These are phyloP conservation scores for Thaleichthys pacificus DNA, from an alignment of 2,797 vertebrate species.

Conservation along the genomic window DNA sequence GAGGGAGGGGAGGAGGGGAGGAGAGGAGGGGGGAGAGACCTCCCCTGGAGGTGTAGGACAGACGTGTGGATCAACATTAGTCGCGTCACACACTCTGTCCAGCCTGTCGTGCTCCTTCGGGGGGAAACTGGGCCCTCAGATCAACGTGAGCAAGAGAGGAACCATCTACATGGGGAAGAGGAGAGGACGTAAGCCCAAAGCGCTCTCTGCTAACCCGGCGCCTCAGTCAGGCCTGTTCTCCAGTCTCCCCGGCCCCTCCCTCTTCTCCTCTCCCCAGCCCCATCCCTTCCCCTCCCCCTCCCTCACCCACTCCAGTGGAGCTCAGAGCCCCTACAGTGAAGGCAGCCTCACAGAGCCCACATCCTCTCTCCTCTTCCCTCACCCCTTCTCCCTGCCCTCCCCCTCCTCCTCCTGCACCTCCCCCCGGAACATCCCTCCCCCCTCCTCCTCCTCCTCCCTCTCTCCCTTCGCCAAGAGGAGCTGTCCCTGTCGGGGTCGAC, in stretches of 20 bases:
- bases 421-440: conserved; percentile 59
- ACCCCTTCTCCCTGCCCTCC: conserved; percentile 71
- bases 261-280: conserved; percentile 67
- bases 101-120: conserved; percentile 93
- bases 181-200: conserved; percentile 94
- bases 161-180: conserved; percentile 99
- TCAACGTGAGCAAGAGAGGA: conserved; percentile 98
- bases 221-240: conserved; percentile 56
- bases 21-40: conserved; percentile 49
- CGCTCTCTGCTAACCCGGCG: conserved; percentile 40
- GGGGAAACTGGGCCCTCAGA: conserved; percentile 92
- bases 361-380: conserved; percentile 69
- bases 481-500: conserved; percentile 85
- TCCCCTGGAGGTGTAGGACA: conserved; percentile 28
- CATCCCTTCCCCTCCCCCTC: conserved; percentile 85
- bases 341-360: conserved; percentile 86
- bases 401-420: conserved; percentile 73
- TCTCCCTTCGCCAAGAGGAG: conserved; percentile 87
- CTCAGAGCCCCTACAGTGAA: conserved; percentile 91
- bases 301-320: conserved; percentile 84
- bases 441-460: conserved; percentile 69
- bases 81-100: conserved; percentile 76
- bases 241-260: conserved; percentile 55
- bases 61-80: conserved; percentile 58
- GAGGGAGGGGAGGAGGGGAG: conserved; percentile 39